Base-by-base conservation (phyloP, 2,113 vertebrate genomes). In the Oceanodroma tethys region DNA sequence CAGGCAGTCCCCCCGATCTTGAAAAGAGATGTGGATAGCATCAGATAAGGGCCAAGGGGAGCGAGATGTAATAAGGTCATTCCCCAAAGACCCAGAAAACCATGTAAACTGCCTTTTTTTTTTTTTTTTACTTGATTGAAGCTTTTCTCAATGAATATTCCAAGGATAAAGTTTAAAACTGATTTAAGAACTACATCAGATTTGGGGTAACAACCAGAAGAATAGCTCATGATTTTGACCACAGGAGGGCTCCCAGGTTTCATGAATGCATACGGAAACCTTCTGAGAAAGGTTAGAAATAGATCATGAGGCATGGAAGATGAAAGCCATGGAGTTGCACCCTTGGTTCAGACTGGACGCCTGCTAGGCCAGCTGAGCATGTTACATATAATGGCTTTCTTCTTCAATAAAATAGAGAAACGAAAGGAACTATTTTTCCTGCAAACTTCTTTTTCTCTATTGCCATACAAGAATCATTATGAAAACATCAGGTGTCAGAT, bases 221-320 rank as follows among this genome's bases (percentile, higher is more conserved):
- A 89, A 56, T 75, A 84, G 22, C 86, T 91, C 76, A 70, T 72
- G 30, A 66, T 81, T 97, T 91, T 85, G 83, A 91, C 97, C 96
- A 97, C 97, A 95, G 95, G 97, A 97, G 96, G 97, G 95, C 96
- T 94, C 97, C 83, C 87, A 93, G 95, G 94, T 82, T 95, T 97
- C 96, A 89, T 68, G 62, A 75, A 82, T 66, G 29, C 45, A 45
- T 75, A 93, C 82, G 83, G 83, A 72, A 95, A 86, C 56, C 43
- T 59, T 85, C 29, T 68, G 40, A 75, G 34, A 74, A 84, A 68
- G 17, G 13, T 7, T 43, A 63, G 76, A 43, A 75, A 29, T 71
- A 47, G 68, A 30, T 40, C 9, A 29, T 13, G 63, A 60, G 36
- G 17, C 32, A 72, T 13, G 21, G 56, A 71, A 63, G 43, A 47